Base-by-base conservation (phyloP, 1,140 invertebrate genomes). In the Bombus breviceps region DNA sequence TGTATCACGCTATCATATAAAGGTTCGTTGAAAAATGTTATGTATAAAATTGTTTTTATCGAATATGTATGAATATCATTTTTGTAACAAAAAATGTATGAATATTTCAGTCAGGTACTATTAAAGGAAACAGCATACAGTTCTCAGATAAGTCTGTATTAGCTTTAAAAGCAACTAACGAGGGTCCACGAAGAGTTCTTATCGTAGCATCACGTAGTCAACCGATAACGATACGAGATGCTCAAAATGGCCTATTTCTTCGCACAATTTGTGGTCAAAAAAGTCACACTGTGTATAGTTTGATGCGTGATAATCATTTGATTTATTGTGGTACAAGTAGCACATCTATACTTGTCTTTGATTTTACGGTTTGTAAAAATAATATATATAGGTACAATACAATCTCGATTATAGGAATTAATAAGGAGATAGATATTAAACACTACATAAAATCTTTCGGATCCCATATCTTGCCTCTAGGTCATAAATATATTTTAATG, bases 271-370 rank as follows among this genome's bases (percentile, higher is more conserved):
- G 93, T 62, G 96, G 96, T 6, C 95, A 96, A 9, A 94, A 92
- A 15, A 96, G 95, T 85, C 96, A 96, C 83, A 97, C 96, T 1
- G 96, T 97, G 1, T 97, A 97, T 86, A 97, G 96, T 82, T 90
- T 97, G n/a, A 93, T 97, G 32, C 96, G 96, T 81, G 95, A 96
- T 86, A 94, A 96, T 73, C 96, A 96, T 66, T 95, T 97, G 72
- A 95, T 97, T 39, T 97, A 96, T 92, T 97, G 97, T 91, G 97
- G 97, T 13, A 97, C 97, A 1, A 97, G 96, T 84, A 96, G 95
- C 76, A 96, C 96, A 84, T 96, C 96, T 79, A 96, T 97, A 93
- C 96, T 96, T 82, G 96, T 96, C 62, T 97, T 97, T 90, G 96
- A 97, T 93, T 97, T 97, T 93, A 95, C 95, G 69, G 97, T 97